These are phyloP conservation scores for Orchestia grillus DNA, from an alignment of 1,140 invertebrate species.

Conservation along the genomic window DNA sequence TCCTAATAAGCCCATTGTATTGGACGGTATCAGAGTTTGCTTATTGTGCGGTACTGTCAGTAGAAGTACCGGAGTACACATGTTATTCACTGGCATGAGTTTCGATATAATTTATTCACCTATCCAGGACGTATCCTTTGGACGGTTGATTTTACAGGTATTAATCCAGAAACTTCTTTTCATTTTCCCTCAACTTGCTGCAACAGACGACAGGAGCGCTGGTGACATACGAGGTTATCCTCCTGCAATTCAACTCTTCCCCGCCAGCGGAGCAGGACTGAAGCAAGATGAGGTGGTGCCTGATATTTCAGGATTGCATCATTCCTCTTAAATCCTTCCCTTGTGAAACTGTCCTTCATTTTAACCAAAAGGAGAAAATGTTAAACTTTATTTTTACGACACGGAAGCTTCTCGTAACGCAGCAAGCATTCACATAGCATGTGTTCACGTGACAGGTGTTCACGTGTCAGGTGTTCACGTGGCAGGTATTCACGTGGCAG, in stretches of 20 bases:
- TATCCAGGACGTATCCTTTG: neutral
- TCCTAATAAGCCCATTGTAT: too few species aligned
- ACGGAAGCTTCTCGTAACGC: neutral
- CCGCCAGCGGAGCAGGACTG: neutral
- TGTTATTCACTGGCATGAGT: too few species aligned
- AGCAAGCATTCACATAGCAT: neutral
- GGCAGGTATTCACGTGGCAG: neutral
- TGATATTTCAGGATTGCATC: too few species aligned
- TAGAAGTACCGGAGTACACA: too few species aligned
- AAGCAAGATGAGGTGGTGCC: too few species aligned
- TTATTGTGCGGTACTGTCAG: too few species aligned
- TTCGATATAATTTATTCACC: too few species aligned
- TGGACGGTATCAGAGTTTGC: too few species aligned
- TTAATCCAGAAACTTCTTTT: neutral
- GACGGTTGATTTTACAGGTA: neutral
- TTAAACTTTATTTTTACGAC: too few species aligned
- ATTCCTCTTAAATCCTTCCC: too few species aligned
- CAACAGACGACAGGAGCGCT: constrained; percentile 60
- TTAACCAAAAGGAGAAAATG: too few species aligned
- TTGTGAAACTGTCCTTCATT: too few species aligned
- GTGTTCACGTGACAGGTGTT: neutral
- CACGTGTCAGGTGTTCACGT: neutral
- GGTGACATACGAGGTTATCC: constrained; percentile 62
- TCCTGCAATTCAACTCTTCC: constrained; percentile 54
- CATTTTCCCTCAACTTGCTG: neutral